These are phyloP conservation scores for Trematomus loennbergii DNA, from an alignment of 2,113 vertebrate genomes.

Conservation along the genomic window DNA sequence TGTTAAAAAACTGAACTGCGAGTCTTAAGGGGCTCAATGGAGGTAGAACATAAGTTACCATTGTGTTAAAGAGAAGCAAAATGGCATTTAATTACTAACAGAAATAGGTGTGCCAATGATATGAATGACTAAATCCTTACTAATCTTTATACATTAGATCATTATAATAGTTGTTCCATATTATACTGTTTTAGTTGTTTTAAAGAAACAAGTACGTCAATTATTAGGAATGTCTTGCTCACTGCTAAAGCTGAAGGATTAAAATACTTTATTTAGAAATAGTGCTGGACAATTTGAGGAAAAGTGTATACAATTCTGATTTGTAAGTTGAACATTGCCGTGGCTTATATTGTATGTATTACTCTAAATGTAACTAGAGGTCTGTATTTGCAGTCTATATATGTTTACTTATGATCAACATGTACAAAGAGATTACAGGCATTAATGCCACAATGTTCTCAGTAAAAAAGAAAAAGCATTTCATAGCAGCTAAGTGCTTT, in stretches of 20 bases:
- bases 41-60: constrained; percentile 19
- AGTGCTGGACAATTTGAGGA: not conserved
- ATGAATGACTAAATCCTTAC: constrained; percentile 1
- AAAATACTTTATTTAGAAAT: not conserved
- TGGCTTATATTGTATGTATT: not conserved
- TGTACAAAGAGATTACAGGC: not conserved
- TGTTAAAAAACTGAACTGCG: constrained; percentile 13
- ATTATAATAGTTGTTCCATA: constrained; percentile 23
- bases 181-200: constrained; percentile 4
- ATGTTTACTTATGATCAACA: not conserved
- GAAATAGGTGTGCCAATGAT: not conserved
- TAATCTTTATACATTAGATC: constrained; percentile 17
- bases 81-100: constrained; percentile 20
- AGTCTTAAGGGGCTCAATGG: not conserved
- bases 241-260: not conserved
- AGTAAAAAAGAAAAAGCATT: not conserved
- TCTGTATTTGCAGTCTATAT: not conserved
- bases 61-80: not conserved
- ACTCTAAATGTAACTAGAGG: not conserved
- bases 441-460: not conserved
- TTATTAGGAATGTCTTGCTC: not conserved
- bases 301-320: not conserved
- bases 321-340: too few relatives aligned
- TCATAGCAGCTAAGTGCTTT: not conserved
- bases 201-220: not conserved